Conservation (phyloP, 2,888 invertebrate species). For the Andrena marginata region DNA sequence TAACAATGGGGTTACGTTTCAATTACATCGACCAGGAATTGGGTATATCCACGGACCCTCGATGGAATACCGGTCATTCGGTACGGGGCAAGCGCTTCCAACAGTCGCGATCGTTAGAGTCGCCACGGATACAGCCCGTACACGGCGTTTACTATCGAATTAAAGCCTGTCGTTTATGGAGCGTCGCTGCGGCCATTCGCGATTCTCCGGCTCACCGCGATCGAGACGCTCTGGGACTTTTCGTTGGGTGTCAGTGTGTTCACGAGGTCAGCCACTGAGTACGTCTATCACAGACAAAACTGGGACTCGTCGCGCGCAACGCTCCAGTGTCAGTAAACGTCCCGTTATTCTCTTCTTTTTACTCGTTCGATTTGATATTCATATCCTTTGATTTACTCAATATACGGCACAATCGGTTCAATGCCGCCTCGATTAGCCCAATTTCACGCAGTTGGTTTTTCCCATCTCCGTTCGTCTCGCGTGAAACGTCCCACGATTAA, state of each 20-base stretch:
- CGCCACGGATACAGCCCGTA: slow-evolving; percentile 14
- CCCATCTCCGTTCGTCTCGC: background rate
- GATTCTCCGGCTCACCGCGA: background rate
- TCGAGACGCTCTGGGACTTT: background rate
- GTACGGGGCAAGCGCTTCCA: background rate
- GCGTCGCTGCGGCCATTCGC: background rate
- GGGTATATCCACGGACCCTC: slow-evolving; percentile 61
- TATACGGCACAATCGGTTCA: background rate
- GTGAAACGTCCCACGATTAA: slow-evolving; percentile 12
- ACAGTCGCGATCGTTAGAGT: slow-evolving; percentile 34
- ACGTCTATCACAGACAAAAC: too few species aligned
- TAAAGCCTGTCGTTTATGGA: slow-evolving; percentile 26
- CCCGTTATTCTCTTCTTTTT: background rate
- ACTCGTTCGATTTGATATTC: background rate
- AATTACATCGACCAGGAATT: slow-evolving; percentile 80
- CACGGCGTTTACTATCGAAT: slow-evolving; percentile 32
- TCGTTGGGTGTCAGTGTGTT: too few species aligned
- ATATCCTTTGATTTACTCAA: background rate
- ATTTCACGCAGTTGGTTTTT: background rate
- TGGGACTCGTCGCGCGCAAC: too few species aligned
- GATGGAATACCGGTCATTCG: slow-evolving; percentile 24
- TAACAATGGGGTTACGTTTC: slow-evolving; percentile 84
- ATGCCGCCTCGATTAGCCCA: background rate
- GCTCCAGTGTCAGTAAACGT: too few species aligned
- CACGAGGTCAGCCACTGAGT: too few species aligned